Percentiles rank a stretch among this genome's conserved stretches.
These are phyloP conservation scores for Chrysochloris asiatica DNA, from an alignment of 2,113 vertebrate genomes.

Conservation along the genomic window DNA sequence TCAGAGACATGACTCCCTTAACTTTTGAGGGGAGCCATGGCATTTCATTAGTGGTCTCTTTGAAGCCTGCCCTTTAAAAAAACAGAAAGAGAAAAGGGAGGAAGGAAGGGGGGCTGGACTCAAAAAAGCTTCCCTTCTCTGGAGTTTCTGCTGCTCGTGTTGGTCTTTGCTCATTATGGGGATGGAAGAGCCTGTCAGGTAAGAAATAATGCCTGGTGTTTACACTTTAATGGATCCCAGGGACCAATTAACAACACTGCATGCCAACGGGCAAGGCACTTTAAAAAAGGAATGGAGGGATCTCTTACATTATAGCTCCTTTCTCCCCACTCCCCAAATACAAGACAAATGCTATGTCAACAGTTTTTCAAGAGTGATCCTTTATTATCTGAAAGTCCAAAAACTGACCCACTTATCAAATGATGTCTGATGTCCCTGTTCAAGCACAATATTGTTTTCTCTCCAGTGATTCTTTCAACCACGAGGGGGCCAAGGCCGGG, in stretches of 20 bases:
- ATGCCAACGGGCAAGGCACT: constrained; percentile 61
- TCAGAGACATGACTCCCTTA: background rate
- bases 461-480: background rate
- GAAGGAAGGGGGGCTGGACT: background rate
- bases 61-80: constrained; percentile 52
- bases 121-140: background rate
- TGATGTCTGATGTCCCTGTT: accelerated
- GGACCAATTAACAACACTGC: constrained; percentile 75
- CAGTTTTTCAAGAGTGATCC: constrained; percentile 65
- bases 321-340: constrained; percentile 56
- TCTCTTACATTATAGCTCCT: constrained; percentile 29
- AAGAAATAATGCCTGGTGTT: constrained; percentile 72
- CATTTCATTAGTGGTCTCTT: constrained; percentile 45
- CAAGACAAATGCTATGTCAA: constrained; percentile 53
- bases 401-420: constrained; percentile 48
- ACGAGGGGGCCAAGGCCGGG: accelerated
- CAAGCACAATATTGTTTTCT: background rate
- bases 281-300: constrained; percentile 64
- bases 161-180: constrained; percentile 63
- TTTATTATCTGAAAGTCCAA: constrained; percentile 80
- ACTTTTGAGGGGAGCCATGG: background rate
- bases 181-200: constrained; percentile 71
- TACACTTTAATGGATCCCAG: constrained; percentile 75
- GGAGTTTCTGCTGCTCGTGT: constrained; percentile 48
- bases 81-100: background rate